Evolutionary conservation across 37 sponge, comb jelly and placozoan genomes (phyloP).

Genomic region (Corticium candelabrum): DNA sequence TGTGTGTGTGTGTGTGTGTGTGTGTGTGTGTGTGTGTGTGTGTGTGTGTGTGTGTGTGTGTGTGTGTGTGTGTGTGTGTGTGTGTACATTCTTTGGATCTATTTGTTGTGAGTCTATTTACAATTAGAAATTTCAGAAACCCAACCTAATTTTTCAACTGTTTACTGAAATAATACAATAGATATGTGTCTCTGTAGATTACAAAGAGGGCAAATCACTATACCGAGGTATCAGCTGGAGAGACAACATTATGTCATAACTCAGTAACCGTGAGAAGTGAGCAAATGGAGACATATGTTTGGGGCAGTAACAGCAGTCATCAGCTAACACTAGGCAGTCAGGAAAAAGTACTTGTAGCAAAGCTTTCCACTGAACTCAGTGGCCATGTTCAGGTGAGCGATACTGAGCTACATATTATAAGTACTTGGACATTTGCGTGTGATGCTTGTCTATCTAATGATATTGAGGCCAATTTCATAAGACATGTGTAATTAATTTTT

Average conservation of each 20-base stretch:
- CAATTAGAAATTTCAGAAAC: constrained; percentile 52
- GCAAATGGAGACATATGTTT: neutral
- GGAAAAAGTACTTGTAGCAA: constrained; percentile 53
- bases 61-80: constrained; percentile 10
- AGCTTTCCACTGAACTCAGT: neutral
- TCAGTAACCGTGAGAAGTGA: too few relatives aligned
- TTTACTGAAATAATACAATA: constrained; percentile 55
- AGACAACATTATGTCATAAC: too few relatives aligned
- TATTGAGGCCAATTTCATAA: too few relatives aligned
- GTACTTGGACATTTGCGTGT: too few relatives aligned
- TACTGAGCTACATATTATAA: too few relatives aligned
- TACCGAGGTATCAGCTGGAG: neutral
- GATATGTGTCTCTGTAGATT: constrained; percentile 22
- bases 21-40: neutral
- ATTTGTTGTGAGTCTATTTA: neutral
- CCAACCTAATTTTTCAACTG: constrained; percentile 37
- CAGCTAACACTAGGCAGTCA: constrained; percentile 69
- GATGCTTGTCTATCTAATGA: too few relatives aligned
- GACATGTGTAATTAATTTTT: too few relatives aligned
- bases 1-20: constrained; percentile 5
- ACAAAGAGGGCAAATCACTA: neutral
- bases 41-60: neutral
- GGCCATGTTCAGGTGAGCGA: too few relatives aligned
- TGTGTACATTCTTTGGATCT: neutral
- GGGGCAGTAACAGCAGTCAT: constrained; percentile 62